These are phyloP conservation scores for Hypomecis atomaria DNA, from an alignment of 2,888 invertebrate species.

Conservation along the genomic window DNA sequence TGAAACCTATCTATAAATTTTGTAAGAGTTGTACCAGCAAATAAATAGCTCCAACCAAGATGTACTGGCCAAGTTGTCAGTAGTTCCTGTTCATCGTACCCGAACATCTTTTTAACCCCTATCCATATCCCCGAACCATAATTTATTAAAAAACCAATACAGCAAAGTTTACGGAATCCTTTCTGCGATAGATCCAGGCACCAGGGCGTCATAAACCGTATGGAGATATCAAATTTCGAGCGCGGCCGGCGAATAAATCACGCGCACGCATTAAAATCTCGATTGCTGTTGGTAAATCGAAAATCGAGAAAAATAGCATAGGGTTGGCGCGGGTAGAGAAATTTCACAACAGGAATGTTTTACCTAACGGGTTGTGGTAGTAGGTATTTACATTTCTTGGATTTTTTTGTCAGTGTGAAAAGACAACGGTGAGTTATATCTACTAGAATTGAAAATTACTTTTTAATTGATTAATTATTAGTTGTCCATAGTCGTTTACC, in stretches of 20 bases:
- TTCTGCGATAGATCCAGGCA: slow-evolving; percentile 53
- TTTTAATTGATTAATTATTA: too few relatives aligned
- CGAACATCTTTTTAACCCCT: not conserved
- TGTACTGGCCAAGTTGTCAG: not conserved
- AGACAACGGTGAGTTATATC: too few relatives aligned
- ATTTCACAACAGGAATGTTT: not conserved
- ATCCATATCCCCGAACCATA: slow-evolving; percentile 5
- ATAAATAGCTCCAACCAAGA: too few relatives aligned
- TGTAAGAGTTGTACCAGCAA: too few relatives aligned
- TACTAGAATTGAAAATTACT: too few relatives aligned
- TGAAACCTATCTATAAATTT: too few relatives aligned
- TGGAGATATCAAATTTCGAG: slow-evolving; percentile 83
- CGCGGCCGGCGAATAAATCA: slow-evolving; percentile 75
- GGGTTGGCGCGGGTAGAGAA: slow-evolving; percentile 36
- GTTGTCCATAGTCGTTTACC: too few relatives aligned
- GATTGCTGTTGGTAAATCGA: slow-evolving; percentile 83
- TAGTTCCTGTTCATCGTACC: not conserved
- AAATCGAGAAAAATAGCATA: slow-evolving; percentile 65
- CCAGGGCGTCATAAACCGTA: slow-evolving; percentile 75
- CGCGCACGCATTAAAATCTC: slow-evolving; percentile 78
- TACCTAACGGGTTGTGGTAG: too few relatives aligned
- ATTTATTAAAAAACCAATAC: slow-evolving; percentile 32
- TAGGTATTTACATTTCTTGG: too few relatives aligned
- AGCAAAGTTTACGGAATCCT: slow-evolving; percentile 42
- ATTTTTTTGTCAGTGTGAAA: too few relatives aligned